Base-by-base conservation (phyloP, 2,113 vertebrate genomes). In the Siphamia tubifer region DNA sequence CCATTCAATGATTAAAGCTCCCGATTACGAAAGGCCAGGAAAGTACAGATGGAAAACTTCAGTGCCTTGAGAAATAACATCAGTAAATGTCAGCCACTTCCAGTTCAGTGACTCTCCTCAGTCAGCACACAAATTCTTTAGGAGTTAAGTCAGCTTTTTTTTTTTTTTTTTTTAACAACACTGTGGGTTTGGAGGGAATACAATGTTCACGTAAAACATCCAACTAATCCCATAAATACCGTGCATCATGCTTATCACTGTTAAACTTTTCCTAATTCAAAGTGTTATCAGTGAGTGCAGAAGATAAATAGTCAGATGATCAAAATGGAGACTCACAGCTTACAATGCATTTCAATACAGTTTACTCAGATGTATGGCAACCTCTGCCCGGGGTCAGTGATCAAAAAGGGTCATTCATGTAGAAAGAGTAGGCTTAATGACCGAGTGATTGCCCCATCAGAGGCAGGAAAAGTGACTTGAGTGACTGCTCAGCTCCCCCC, bases 121-220 rank as follows among this genome's bases (percentile, higher is more conserved):
- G n/a, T n/a, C n/a, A 11, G 24, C 20, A 20, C 20, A 17, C 48
- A 44, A 5, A 75, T 75, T 75, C 63, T 58, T 58, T n/a, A 3
- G 7, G 28, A 25, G 30, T 69, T 24, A 35, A 69, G 57, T 68
- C 74, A 79, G 27, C 15, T 12, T 49, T 39, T 62, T 2, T 25
- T n/a, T n/a, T n/a, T n/a, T n/a, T n/a, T n/a, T 19, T 40, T 49
- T 28, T 11, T 58, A 11, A 58, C 28, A 24, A 17, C 30, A 11
- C 15, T 16, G 19, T 19, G 5, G 20, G 24, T 7, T 13, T 6
- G 31, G 9, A 3, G 8, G 13, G 13, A 8, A 5, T 4, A 6
- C 36, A 16, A 6, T 16, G 36, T 38, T 38, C 8, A 11, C 8
- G 10, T 12, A 34, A 34, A n/a, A 12, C 10, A 10, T 34, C n/a